phyloP scores from a whole-genome alignment of 2,113 vertebrate genomes.

The Ctenomys sociabilis region DNA sequence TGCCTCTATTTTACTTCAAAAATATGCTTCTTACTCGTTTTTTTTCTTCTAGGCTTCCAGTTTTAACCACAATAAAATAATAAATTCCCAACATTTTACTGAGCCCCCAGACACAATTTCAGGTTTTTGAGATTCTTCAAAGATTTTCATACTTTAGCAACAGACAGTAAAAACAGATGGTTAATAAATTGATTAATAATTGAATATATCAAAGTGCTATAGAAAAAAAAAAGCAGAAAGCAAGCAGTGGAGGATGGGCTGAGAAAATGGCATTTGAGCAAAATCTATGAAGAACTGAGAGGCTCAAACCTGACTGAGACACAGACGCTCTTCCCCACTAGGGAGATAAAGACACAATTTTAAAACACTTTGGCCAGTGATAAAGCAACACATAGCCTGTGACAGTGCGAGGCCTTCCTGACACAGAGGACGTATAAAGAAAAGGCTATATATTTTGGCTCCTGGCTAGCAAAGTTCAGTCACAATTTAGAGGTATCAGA shows the following conservation, averaged over 20 bases:
- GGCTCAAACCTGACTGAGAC: neutral
- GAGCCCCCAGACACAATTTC: neutral
- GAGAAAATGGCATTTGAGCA: neutral
- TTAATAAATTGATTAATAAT: neutral
- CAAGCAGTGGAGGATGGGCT: neutral
- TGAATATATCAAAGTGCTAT: neutral
- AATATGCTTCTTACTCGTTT: slow-evolving; percentile 3
- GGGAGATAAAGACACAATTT: slow-evolving; percentile 24
- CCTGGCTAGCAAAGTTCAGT: neutral
- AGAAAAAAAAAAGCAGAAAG: neutral
- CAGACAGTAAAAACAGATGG: neutral
- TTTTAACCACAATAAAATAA: slow-evolving; percentile 6
- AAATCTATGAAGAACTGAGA: neutral
- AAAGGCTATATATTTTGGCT: neutral
- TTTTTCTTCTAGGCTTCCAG: neutral
- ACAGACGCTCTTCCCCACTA: neutral
- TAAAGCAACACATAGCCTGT: neutral
- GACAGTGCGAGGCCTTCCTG: neutral
- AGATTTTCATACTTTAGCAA: neutral
- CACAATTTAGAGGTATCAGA: no score
- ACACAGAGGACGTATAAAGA: neutral
- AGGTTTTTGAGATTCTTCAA: neutral
- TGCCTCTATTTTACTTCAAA: neutral
- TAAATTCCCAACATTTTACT: neutral
- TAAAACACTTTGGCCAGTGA: neutral